phyloP scores from a whole-genome alignment of 2,113 vertebrate genomes.

The Etia nguti region DNA sequence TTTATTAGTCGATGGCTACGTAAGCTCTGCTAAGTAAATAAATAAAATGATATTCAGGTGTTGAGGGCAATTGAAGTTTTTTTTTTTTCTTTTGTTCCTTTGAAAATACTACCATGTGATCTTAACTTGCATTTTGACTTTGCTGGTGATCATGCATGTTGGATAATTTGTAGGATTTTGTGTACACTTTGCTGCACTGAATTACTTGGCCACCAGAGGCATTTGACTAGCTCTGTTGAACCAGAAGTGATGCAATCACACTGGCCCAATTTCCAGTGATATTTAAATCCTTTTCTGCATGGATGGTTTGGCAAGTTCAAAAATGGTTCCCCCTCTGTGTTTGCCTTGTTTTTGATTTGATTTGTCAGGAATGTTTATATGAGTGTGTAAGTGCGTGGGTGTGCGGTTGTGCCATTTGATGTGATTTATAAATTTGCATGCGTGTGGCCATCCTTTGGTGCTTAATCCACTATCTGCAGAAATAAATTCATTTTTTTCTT shows the following conservation, averaged over 20 bases:
- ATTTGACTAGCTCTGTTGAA: constrained; percentile 56
- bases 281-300: constrained; percentile 69
- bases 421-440: constrained; percentile 46
- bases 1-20: background rate
- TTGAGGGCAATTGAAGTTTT: background rate
- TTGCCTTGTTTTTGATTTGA: constrained; percentile 41
- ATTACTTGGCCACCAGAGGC: constrained; percentile 57
- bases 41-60: background rate
- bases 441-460: constrained; percentile 29
- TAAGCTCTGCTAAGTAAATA: background rate
- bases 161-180: constrained; percentile 25
- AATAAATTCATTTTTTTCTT: background rate
- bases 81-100: background rate
- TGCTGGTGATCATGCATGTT: background rate
- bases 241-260: constrained; percentile 67
- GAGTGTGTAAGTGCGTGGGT: constrained; percentile 27
- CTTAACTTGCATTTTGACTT: background rate
- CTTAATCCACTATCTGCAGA: constrained; percentile 41
- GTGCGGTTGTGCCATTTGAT: constrained; percentile 35
- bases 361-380: constrained; percentile 44
- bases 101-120: background rate
- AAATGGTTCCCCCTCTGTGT: constrained; percentile 18
- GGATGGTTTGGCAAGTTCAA: constrained; percentile 45
- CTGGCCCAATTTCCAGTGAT: constrained; percentile 66
- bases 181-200: constrained; percentile 17